Conservation (phyloP, 2,113 vertebrate species). For the Synchiropus splendidus region DNA sequence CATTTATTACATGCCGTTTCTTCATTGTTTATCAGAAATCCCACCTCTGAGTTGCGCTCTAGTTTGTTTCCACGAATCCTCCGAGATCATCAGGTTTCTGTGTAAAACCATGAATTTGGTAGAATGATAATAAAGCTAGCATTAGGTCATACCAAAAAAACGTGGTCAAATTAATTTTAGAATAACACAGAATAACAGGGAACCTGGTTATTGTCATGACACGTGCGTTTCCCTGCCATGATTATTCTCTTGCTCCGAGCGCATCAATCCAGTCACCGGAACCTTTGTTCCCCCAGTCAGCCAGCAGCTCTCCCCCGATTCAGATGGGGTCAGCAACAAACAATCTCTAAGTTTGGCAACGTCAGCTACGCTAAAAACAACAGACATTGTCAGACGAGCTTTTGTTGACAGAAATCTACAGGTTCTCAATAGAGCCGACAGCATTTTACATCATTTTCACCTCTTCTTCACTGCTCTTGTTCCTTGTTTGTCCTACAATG, state of each 20-base stretch:
- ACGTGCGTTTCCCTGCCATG: not conserved
- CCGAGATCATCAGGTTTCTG: no score
- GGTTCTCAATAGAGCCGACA: conserved; percentile 39
- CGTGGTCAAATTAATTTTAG: no score
- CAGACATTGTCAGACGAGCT: conserved; percentile 50
- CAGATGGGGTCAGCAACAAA: conserved; percentile 66
- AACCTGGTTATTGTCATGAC: no score
- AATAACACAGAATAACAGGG: no score
- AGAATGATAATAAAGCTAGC: no score
- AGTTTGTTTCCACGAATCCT: no score
- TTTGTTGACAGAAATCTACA: conserved; percentile 60
- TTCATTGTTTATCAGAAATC: no score
- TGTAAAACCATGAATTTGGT: no score
- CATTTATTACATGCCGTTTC: no score
- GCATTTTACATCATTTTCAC: conserved; percentile 16
- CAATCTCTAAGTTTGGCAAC: conserved; percentile 62
- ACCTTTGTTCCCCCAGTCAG: conserved; percentile 39
- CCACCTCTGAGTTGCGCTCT: no score
- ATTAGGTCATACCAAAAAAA: no score
- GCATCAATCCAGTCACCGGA: conserved; percentile 15
- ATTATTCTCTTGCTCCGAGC: conserved; percentile 11
- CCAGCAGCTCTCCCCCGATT: conserved; percentile 37
- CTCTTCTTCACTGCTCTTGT: conserved; percentile 6
- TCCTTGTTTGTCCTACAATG: not conserved
- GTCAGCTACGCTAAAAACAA: conserved; percentile 68